Base-by-base conservation (phyloP, 1,140 invertebrate genomes). In the Pogonomyrmex californicus region DNA sequence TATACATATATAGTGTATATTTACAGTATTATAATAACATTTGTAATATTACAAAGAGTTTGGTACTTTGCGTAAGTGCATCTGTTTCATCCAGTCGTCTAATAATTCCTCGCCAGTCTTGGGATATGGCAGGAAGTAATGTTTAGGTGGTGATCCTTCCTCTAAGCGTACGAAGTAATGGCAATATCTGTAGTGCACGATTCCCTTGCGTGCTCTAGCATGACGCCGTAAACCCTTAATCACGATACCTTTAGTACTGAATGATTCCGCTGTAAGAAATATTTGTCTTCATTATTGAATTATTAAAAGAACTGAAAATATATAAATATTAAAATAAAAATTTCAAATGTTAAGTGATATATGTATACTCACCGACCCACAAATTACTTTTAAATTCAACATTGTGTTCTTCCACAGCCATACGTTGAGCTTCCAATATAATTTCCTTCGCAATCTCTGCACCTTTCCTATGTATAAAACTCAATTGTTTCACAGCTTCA, bases 361-460 rank as follows among this genome's bases (percentile, higher is more conserved):
- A 36, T 7, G 33, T 56, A 12, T 92, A 97, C 97, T 97, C 95
- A 99, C 98, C 97, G 96, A 99, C 97, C 99, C 99, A 99, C 63
- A 99, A 96, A 96, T 99, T 99, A 92, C 98, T 99, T 93, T 97
- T 98, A 95, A 97, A 99, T 95, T 99, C 99, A 47, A 99, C 98
- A 96, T 99, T 98, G 92, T 99, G 99, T 41, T 98, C 94, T 90
- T 97, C 96, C 2, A 99, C 97, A 65, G 99, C 99, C 86, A 98
- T 94, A 91, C 98, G 96, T 93, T 98, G 98, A 4, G 99, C 99
- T 96, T 99, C 99, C 83, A 98, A 93, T 85, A 99, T 96, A 12
- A 97, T 96, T 93, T 99, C 97, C 94, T 97, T 98, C 0, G 98
- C 97, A 95, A 97, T 96, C 41, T 93, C 94, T 60, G 98, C 98